phyloP scores from a whole-genome alignment of 37 sponge, comb jelly and placozoan species.

The Agelas oroides region DNA sequence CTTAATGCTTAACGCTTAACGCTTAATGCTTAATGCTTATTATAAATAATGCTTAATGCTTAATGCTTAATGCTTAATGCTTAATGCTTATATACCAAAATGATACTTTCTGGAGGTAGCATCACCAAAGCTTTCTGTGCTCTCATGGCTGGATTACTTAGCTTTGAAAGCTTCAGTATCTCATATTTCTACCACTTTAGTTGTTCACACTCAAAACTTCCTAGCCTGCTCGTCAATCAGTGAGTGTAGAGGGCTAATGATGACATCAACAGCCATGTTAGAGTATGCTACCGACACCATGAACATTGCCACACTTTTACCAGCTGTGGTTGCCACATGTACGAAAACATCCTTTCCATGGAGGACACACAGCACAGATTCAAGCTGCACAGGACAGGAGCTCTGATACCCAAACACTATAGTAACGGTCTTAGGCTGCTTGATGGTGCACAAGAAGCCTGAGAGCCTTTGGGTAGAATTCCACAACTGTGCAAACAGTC shows the following conservation, averaged over 20 bases:
- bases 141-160: background rate
- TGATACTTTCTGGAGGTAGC: no score
- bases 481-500: no score
- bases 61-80: no score
- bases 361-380: background rate
- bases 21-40: no score
- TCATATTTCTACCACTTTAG: no score
- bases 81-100: no score
- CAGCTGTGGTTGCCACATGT: background rate
- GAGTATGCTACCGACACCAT: background rate
- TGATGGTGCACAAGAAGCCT: no score
- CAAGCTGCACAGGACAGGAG: background rate
- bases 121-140: background rate
- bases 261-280: background rate
- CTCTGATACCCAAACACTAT: background rate
- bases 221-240: slow-evolving; percentile 5
- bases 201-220: background rate
- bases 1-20: no score
- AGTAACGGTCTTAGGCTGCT: no score
- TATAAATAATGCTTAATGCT: no score
- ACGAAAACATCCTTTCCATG: slow-evolving; percentile 3
- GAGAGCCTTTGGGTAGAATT: no score
- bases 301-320: background rate
- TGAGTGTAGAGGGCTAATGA: background rate
- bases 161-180: background rate